Base-by-base conservation (phyloP, 64 coral and sea anemone species). In the Montipora efflorescens region DNA sequence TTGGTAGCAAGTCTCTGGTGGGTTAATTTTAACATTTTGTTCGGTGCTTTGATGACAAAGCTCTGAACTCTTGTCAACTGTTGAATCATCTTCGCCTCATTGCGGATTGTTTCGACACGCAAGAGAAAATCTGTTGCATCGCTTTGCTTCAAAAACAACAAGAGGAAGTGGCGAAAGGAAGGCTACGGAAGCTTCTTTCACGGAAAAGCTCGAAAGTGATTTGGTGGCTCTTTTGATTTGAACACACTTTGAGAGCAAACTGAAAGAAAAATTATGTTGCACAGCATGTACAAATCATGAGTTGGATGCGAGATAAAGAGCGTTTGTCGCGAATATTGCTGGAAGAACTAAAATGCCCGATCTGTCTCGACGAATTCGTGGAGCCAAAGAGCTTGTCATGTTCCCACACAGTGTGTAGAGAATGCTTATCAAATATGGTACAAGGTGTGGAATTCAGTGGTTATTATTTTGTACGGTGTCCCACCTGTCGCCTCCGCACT, bases 281-380 rank as follows among this genome's bases (percentile, higher is more conserved):
- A 8, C 7, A 11, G 53, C 11, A 8, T 36, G 36, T 36, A 36
- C 14, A 8, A 72, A 61, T 48, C 16, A 86, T 86, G 82, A 86
- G 82, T 20, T 86, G 46, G 46, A 86, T 70, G 47, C 82, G 66
- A 71, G 82, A 86, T 72, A 28, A 86, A 50, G 76, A 75, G 3
- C 79, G 81, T 82, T 82, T 94, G 13, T 53, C 64, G 16, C 73
- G 82, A 23, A 15, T 89, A 18, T 18, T 89, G n/a, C 51, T 82
- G 23, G 87, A 94, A 57, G 92, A 94, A 36, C 59, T 94, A 1
- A 72, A 70, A 57, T 94, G 92, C 62, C 92, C 92, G 7, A 48
- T 94, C 8, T 94, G 92, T 18, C 88, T 94, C 8, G 92, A 89
- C 19, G 92, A 94, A 67, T 94, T 89, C 61, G 86, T 89, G 18